These are phyloP conservation scores for Paraescarpia echinospica DNA, from an alignment of 1,140 invertebrate genomes.

Conservation along the genomic window DNA sequence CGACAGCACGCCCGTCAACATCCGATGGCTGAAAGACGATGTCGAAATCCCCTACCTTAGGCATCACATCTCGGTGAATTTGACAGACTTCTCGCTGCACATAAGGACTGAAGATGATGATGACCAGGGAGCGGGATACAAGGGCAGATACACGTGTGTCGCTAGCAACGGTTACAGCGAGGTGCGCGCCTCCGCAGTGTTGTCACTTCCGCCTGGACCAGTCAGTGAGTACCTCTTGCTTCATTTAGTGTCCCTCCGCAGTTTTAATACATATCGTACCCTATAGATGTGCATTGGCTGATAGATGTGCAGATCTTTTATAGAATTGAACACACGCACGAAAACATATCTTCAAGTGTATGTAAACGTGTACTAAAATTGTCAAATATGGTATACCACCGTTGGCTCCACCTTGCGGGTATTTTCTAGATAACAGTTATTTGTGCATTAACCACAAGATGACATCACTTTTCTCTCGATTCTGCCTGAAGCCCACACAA, in stretches of 20 bases:
- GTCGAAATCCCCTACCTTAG: neutral
- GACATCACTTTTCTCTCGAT: too few species aligned
- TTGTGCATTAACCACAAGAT: too few species aligned
- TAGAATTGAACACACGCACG: too few species aligned
- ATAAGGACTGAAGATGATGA: constrained; percentile 20
- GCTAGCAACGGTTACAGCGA: constrained; percentile 21
- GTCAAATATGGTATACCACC: too few species aligned
- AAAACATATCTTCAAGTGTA: too few species aligned
- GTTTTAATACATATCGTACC: too few species aligned
- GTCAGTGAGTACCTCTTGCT: constrained; percentile 6
- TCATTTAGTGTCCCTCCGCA: neutral
- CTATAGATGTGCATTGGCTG: too few species aligned
- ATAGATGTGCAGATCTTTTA: too few species aligned
- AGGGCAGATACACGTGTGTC: constrained; percentile 30
- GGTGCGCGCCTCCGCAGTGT: neutral
- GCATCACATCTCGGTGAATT: neutral
- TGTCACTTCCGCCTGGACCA: neutral
- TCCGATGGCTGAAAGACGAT: constrained; percentile 15
- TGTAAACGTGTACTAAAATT: too few species aligned
- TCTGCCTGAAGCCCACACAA: too few species aligned
- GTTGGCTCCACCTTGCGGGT: too few species aligned
- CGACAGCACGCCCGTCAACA: constrained; percentile 21
- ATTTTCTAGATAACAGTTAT: too few species aligned
- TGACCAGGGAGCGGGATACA: constrained; percentile 1
- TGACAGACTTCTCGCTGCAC: constrained; percentile 20